Evolutionary conservation across 2,888 invertebrate genomes (phyloP), one percentile per base, ranked within the genome.

Genomic region (Graphium colonna): DNA sequence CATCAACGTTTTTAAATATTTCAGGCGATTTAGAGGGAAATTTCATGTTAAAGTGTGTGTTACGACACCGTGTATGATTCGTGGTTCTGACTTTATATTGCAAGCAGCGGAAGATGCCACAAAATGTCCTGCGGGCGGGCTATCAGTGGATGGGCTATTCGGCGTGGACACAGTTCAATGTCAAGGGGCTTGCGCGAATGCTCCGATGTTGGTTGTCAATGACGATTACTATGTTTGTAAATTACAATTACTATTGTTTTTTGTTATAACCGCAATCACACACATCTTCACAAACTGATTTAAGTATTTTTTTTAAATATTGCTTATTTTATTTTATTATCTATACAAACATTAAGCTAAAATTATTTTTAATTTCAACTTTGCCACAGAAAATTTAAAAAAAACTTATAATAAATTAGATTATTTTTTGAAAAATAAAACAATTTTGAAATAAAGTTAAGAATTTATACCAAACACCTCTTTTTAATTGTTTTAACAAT

Each of bases 41-140:
- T 89, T 72, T 58, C 63, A 86, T 45, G 73, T 89, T 3, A 86
- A 88, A 54, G 75, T 88, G 4, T 89, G 88, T 56, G 64, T 67
- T 1, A 82, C 82, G 0, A 79, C 84, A 0, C 88, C 88, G 0
- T 88, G 88, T 56, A 87, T 87, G 88, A 55, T 89, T 1, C 77
- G 81, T 1, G 87, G 87, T 0, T 69, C 82, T 0, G 87, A 87
- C 41, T 33, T 57, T 0, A 76, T 88, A 16, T 62, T 85, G 1
- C 52, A 58, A 2, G 78, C 77, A 0, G 83, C 75, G 10, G 81
- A 82, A 55, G 67, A 79, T 21, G 76, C 71, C 0, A 74, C 79
- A 1, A 65, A 73, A 57, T 83, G 84, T 59, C 57, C 56, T 3
- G 71, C 53, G 0, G 88, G 88, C 1, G 61, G 70, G 3, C 43